Base-by-base conservation (phyloP, 2,113 vertebrate species). In the Mirounga angustirostris region DNA sequence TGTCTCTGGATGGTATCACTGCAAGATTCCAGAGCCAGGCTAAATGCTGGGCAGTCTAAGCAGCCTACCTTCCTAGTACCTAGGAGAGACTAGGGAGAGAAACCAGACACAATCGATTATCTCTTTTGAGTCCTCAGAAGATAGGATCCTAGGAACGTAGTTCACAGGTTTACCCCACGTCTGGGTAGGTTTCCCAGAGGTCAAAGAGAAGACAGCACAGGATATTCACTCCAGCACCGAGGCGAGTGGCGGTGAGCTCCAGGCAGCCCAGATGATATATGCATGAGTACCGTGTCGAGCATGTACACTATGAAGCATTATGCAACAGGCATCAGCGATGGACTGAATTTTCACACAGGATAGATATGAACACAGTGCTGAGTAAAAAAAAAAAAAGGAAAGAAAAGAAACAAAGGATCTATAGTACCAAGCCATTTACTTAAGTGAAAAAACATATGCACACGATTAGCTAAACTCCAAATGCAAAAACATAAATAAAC, bases 211-310 rank as follows among this genome's bases (percentile, higher is more conserved):
- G 78, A 78, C 2, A 86, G 79, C 0, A 36, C 21, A 52, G 52
- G n/a, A 58, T 22, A 21, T 21, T 15, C 13, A 7, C 14, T 21
- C 67, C 13, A 26, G 13, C 56, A 61, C 7, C 0, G 6, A 28
- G 36, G 0, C 0, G 15, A 69, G 67, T 0, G 4, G 36, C 69
- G 24, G 84, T 1, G n/a, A 61, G 63, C 43, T 63, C 43, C 76
- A 88, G 67, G 63, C 50, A 56, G 36, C 65, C 43, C 7, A 21
- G 59, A 22, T 63, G 24, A 46, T 15, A 15, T 33, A 10, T 0
- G 2, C n/a, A 18, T 26, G 18, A 19, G 59, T 4, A 15, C 71
- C 82, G 5, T 0, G 3, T 0, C 18, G 13, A 65, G 28, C 40
- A 59, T 0, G 24, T 3, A 15, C 4, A 46, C 65, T 5, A 12